A percentile compares a stretch with the other conserved stretches of the same genome.
phyloP scores from a whole-genome alignment of 2,113 vertebrate species.

The Collichthys lucidus region DNA sequence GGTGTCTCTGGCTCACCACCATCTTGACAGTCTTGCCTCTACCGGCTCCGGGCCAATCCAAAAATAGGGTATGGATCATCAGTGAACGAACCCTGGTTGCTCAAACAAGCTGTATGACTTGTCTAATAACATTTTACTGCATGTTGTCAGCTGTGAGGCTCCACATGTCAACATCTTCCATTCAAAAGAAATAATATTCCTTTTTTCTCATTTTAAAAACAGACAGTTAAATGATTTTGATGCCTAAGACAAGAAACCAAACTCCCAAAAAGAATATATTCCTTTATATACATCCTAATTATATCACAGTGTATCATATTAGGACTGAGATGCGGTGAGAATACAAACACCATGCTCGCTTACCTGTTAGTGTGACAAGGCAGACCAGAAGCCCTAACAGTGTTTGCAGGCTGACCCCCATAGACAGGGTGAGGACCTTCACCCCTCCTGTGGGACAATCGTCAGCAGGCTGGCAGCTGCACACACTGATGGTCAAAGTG shows the following conservation, averaged over 20 bases:
- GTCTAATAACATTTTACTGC: background rate
- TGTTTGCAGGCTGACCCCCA: slow-evolving; percentile 86
- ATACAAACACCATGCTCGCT: slow-evolving; percentile 48
- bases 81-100: too few species aligned
- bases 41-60: too few species aligned
- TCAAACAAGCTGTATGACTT: background rate
- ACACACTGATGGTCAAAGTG: slow-evolving; percentile 90
- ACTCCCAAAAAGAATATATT: background rate
- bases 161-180: background rate
- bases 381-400: slow-evolving; percentile 86
- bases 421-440: slow-evolving; percentile 81
- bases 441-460: slow-evolving; percentile 82
- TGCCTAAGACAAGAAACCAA: background rate
- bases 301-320: background rate
- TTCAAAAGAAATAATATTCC: background rate
- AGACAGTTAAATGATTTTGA: background rate
- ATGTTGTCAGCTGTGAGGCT: background rate
- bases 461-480: slow-evolving; percentile 85
- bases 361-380: slow-evolving; percentile 87
- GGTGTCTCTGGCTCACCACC: too few species aligned
- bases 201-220: background rate
- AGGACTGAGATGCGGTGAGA: background rate
- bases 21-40: too few species aligned
- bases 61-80: too few species aligned
- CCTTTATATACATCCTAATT: background rate